Evolutionary conservation across 1,140 invertebrate genomes (phyloP), one percentile per base, ranked within the genome.

Genomic region (Macrocentrus cingulum): DNA sequence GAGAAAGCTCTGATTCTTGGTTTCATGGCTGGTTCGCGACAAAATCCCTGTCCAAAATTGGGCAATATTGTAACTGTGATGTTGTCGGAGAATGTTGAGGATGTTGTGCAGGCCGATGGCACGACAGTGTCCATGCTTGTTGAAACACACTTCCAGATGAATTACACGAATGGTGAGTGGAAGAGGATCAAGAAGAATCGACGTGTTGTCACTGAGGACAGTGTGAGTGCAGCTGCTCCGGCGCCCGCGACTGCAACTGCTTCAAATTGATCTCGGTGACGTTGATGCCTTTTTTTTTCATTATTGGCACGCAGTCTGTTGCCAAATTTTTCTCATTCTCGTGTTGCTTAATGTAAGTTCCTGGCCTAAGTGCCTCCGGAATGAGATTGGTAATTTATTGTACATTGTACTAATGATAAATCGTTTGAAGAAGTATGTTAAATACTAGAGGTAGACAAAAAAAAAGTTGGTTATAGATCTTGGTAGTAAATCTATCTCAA

Each of bases 1-100:
- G 95, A 98, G 67, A 98, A 98, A 73, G 95, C 95, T 34, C 87
- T 98, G 25, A 99, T 99, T 70, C 84, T 99, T 18, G 95, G 95
- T 60, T 99, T 99, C 70, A 98, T 99, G 93, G 95, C 95, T 63
- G 96, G 96, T 1, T 92, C 92, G 4, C 86, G 93, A 82, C 94
- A 95, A 67, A 97, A 97, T 80, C 94, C 95, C 0, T 95, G 94
- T 81, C 94, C 94, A 5, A 91, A 95, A 79, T 82, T 95, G 63
- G 94, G 94, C 60, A 92, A 93, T 71, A 90, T 97, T 66, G 89
- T 96, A 0, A 96, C 92, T 42, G 95, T 97, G 52, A 93, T 94
- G 80, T 80, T 97, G 32, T 93, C 90, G 55, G 94, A 97, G 71
- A 88, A 92, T 76, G 84, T 91, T 65, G 92, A 95, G 71, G 88